A percentile compares a stretch with the other conserved stretches of the same genome.
Evolutionary conservation across 2,888 invertebrate genomes (phyloP).

Genomic region (Noctua janthe): DNA sequence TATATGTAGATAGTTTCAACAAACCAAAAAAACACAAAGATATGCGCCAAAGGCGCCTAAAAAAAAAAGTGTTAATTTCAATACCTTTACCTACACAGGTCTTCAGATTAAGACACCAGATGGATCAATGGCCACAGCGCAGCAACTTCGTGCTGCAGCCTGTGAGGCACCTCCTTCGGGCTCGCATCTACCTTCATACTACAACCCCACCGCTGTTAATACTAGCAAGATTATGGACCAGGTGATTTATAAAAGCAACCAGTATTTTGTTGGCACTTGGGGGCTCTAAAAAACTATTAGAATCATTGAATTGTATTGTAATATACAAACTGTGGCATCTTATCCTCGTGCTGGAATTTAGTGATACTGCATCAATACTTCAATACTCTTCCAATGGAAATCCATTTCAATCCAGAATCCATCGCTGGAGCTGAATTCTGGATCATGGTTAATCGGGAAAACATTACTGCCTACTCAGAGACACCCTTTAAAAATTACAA

Average conservation of each 20-base stretch:
- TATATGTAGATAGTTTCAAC: background rate
- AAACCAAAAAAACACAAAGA: background rate
- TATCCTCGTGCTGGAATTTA: background rate
- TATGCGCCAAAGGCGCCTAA: background rate
- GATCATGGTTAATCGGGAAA: background rate
- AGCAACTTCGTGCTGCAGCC: constrained; percentile 88
- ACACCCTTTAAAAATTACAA: background rate
- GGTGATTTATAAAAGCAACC: constrained; percentile 62
- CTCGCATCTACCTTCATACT: constrained; percentile 92
- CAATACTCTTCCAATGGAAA: too few species aligned
- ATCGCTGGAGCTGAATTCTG: background rate
- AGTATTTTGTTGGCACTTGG: background rate
- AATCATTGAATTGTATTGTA: background rate
- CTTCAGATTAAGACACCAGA: constrained; percentile 89
- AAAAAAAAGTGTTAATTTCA: background rate
- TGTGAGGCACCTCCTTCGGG: constrained; percentile 78
- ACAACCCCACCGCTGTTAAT: constrained; percentile 94
- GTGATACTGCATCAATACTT: background rate
- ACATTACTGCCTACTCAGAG: background rate
- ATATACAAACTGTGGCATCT: background rate
- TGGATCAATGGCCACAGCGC: constrained; percentile 90
- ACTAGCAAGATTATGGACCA: constrained; percentile 95
- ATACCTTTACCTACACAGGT: constrained; percentile 69
- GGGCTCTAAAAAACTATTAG: background rate
- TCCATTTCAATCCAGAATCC: too few species aligned